Conservation (phyloP, 2,888 invertebrate species). For the Stenchaetothrips biformis region DNA sequence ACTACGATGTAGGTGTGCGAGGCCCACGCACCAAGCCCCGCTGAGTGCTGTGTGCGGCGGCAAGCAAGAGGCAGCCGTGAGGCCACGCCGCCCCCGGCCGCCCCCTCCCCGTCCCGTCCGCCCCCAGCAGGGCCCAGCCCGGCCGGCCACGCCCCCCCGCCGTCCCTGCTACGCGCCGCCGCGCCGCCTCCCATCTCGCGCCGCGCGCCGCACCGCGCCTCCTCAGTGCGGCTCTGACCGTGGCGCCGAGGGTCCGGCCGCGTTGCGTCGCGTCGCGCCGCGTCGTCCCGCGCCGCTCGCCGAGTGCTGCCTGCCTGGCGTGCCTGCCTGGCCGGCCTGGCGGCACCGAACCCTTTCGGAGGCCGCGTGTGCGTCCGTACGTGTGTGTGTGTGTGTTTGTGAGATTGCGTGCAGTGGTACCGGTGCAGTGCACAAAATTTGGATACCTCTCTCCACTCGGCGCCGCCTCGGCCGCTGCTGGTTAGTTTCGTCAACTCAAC, state of each 20-base stretch:
- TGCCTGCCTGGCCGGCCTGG: neutral
- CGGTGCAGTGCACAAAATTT: neutral
- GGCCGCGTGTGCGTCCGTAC: neutral
- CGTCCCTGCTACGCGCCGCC: neutral
- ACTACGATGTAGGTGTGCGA: too few species aligned
- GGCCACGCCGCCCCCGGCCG: neutral
- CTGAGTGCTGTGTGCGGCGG: neutral
- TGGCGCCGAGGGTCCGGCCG: neutral
- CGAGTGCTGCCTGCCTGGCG: neutral
- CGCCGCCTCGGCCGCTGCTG: neutral
- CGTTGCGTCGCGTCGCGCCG: neutral
- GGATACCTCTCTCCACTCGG: neutral
- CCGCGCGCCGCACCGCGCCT: neutral
- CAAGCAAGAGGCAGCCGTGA: neutral
- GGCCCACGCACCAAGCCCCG: neutral
- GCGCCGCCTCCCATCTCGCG: neutral
- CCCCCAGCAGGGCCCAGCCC: neutral
- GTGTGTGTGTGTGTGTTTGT: neutral
- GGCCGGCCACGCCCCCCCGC: neutral
- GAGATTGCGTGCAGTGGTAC: neutral
- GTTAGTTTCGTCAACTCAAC: neutral
- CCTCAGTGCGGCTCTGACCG: constrained; percentile 5
- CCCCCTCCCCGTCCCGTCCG: neutral
- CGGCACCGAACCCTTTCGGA: neutral
- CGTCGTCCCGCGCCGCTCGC: neutral